phyloP scores from a whole-genome alignment of 35 echinoderm and acorn worm genomes.

The Amphiura filiformis region DNA sequence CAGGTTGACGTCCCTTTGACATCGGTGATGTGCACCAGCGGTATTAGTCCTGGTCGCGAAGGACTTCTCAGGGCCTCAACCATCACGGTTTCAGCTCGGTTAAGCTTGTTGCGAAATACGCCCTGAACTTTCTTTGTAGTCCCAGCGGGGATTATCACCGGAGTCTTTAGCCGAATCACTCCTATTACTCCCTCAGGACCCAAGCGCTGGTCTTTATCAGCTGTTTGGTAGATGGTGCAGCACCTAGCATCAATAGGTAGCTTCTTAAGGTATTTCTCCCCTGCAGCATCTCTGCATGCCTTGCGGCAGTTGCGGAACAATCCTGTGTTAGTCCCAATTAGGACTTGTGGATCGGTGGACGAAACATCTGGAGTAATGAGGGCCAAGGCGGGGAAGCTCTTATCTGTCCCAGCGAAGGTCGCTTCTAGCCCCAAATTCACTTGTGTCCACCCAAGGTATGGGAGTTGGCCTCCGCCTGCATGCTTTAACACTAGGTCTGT shows the following conservation, averaged over 20 bases:
- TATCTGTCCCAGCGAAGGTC: neutral
- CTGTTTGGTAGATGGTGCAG: constrained; percentile 2
- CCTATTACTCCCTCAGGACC: constrained; percentile 13
- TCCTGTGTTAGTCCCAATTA: constrained; percentile 56
- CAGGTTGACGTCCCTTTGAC: neutral
- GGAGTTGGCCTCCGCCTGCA: neutral
- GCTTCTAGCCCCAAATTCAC: neutral
- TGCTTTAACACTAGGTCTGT: neutral
- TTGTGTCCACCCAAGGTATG: neutral
- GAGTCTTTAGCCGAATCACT: neutral
- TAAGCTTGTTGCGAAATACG: neutral
- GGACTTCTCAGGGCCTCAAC: neutral
- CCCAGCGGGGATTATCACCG: neutral
- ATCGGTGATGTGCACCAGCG: neutral
- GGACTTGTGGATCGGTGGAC: neutral
- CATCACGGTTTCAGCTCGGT: neutral
- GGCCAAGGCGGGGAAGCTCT: neutral
- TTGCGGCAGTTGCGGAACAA: constrained; percentile 30
- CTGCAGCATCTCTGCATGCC: constrained; percentile 5
- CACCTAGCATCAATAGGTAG: constrained; percentile 17
- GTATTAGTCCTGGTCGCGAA: neutral
- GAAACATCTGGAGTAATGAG: neutral
- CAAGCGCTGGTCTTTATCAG: neutral
- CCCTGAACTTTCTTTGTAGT: neutral
- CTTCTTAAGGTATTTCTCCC: neutral